phyloP scores from a whole-genome alignment of 2,797 vertebrate species.

The Nothura maculosa region DNA sequence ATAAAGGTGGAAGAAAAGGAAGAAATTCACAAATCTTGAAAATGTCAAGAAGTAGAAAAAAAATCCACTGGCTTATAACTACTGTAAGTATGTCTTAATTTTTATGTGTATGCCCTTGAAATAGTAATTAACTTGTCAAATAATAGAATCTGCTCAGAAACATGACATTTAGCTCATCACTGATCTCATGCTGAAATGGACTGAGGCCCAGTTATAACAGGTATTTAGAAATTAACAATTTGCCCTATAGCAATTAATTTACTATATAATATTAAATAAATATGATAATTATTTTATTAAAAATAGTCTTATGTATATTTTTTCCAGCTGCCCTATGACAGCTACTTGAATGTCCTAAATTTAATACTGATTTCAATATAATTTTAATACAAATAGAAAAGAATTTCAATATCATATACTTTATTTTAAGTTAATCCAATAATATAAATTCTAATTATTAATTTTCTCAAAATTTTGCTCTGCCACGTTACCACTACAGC shows the following conservation, averaged over 20 bases:
- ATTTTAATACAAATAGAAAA: not conserved
- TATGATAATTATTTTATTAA: not conserved
- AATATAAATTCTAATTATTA: not conserved
- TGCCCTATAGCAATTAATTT: not conserved
- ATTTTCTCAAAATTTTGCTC: not conserved
- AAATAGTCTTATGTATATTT: not conserved
- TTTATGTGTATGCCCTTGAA: not conserved
- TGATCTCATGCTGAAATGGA: not conserved
- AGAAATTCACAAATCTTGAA: not conserved
- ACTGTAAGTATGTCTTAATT: not conserved
- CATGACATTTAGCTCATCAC: not conserved
- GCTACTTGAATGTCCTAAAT: not conserved
- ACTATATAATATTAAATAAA: not conserved
- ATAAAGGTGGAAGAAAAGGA: not conserved
- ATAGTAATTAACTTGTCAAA: not conserved
- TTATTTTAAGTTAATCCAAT: not conserved
- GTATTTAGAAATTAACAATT: not conserved
- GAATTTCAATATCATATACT: not conserved
- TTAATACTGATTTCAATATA: not conserved
- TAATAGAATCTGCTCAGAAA: not conserved
- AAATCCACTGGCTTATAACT: not conserved
- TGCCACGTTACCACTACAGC: not conserved
- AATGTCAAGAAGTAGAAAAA: not conserved
- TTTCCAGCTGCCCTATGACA: not conserved
- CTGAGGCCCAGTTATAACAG: not conserved